Percentiles rank a stretch among this genome's conserved stretches.
phyloP scores from a whole-genome alignment of 1,140 invertebrate species.

The Tetramorium parvispinum region DNA sequence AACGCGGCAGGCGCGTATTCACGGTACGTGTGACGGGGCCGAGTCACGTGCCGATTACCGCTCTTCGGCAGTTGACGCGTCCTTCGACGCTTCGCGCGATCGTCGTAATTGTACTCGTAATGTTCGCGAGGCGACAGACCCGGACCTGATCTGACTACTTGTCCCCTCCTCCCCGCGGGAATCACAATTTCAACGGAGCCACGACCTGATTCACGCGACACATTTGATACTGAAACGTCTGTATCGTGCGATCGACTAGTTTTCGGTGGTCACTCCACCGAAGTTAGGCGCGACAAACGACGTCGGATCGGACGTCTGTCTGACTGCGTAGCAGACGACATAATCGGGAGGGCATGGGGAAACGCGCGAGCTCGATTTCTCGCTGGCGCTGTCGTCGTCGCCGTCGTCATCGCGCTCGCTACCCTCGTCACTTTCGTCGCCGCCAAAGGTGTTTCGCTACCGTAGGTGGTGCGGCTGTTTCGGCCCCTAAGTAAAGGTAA shows the following conservation, averaged over 20 bases:
- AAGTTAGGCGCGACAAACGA: constrained; percentile 33
- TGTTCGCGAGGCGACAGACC: no score
- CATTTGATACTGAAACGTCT: neutral
- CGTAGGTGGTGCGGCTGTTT: constrained; percentile 71
- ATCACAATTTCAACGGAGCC: neutral
- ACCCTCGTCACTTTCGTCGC: constrained; percentile 70
- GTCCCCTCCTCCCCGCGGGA: neutral
- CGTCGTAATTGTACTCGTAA: neutral
- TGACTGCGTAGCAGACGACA: constrained; percentile 70
- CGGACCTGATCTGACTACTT: neutral
- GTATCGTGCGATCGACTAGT: neutral
- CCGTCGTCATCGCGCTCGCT: constrained; percentile 64
- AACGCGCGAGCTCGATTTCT: constrained; percentile 51
- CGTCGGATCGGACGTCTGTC: constrained; percentile 48
- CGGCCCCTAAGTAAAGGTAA: constrained; percentile 73
- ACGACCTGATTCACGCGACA: neutral
- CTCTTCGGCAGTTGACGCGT: neutral
- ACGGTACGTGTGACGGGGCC: constrained; percentile 42
- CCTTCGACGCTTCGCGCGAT: neutral
- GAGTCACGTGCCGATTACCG: constrained; percentile 54
- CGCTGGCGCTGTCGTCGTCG: constrained; percentile 66
- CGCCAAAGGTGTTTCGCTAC: constrained; percentile 61
- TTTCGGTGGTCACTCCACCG: neutral
- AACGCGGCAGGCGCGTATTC: constrained; percentile 44
- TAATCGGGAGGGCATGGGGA: constrained; percentile 66